Percentiles rank a stretch among this genome's conserved stretches.
phyloP scores from a whole-genome alignment of 2,113 vertebrate genomes.

The Scatophagus argus region DNA sequence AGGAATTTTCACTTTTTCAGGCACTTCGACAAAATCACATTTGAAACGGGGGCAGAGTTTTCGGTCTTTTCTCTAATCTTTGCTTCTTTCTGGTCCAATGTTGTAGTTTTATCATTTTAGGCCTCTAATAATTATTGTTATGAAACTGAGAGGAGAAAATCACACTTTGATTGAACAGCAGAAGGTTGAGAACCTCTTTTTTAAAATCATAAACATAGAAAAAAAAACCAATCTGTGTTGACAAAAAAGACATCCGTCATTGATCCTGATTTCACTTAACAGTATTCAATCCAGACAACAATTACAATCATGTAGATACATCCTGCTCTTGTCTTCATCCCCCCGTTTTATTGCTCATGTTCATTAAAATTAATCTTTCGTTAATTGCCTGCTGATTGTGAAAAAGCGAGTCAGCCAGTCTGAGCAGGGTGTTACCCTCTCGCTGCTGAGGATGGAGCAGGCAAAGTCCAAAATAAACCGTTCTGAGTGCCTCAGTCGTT shows the following conservation, averaged over 20 bases:
- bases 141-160: neutral
- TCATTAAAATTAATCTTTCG: neutral
- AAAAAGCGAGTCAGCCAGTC: neutral
- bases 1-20: too few species aligned
- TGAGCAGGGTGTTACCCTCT: neutral
- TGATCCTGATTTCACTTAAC: constrained; percentile 8
- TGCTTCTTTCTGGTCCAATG: too few species aligned
- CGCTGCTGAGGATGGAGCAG: neutral
- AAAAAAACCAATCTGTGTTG: neutral
- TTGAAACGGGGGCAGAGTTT: neutral
- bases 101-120: too few species aligned
- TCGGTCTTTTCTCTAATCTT: too few species aligned
- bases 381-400: neutral
- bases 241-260: neutral
- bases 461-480: neutral
- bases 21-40: neutral
- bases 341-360: neutral
- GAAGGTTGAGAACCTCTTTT: neutral
- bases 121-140: neutral
- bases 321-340: neutral
- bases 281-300: neutral
- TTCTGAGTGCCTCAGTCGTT: neutral
- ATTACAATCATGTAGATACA: constrained; percentile 1
- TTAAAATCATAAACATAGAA: neutral
- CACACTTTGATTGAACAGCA: neutral